phyloP scores from a whole-genome alignment of 2,797 vertebrate species.

The Orestias chungarensis region DNA sequence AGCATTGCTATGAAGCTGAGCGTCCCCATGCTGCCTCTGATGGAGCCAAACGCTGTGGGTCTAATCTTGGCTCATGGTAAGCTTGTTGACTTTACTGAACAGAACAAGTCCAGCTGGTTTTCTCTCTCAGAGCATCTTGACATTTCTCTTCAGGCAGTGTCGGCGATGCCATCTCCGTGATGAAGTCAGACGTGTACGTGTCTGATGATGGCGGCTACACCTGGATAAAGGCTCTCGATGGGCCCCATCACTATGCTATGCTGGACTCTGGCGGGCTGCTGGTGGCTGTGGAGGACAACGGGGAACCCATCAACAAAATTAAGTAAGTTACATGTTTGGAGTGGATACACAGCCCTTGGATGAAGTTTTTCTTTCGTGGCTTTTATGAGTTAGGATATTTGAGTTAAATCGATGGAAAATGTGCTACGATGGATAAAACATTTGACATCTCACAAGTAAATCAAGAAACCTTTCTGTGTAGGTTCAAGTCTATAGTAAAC shows the following conservation, averaged over 20 bases:
- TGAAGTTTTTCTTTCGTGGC: conserved; percentile 4
- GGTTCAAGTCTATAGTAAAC: neutral
- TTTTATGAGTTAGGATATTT: neutral
- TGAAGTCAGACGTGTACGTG: conserved; percentile 90
- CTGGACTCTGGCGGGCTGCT: conserved; percentile 94
- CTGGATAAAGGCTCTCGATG: conserved; percentile 87
- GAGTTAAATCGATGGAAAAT: neutral
- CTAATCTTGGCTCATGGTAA: conserved; percentile 94
- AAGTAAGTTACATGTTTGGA: conserved; percentile 78
- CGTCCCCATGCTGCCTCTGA: conserved; percentile 89
- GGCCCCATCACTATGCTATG: conserved; percentile 94
- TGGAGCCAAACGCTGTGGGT: conserved; percentile 92
- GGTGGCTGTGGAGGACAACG: conserved; percentile 87
- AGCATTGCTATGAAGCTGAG: conserved; percentile 88
- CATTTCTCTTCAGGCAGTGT: conserved; percentile 84
- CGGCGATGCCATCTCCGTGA: conserved; percentile 88
- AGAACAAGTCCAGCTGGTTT: neutral
- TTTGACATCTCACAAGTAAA: neutral
- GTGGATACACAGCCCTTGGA: neutral
- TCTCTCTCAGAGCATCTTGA: neutral
- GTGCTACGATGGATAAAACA: neutral
- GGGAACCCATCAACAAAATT: conserved; percentile 79
- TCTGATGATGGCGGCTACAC: conserved; percentile 95
- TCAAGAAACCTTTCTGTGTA: neutral
- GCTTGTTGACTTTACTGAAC: neutral